Evolutionary conservation across 2,797 vertebrate genomes (phyloP), one percentile per base, ranked within the genome.

Genomic region (Sebastes matsubarae): DNA sequence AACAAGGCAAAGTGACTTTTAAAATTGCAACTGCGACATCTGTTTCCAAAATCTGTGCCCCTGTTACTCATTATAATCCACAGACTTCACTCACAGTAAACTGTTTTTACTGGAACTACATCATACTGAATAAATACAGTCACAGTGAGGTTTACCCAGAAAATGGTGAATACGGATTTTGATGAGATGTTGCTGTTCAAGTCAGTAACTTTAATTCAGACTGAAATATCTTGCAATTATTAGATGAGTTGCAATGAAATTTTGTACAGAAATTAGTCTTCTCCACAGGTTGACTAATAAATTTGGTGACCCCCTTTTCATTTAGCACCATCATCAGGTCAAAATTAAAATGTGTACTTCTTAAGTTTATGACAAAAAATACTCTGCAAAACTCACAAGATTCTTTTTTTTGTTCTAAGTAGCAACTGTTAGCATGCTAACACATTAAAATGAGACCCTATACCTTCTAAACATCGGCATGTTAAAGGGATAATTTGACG

Each of bases 401-500:
- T 46, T 46, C 42, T 46, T 8, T 42, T 42, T 16, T 42, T 42
- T 42, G 14, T 34, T 10, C 0, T 34, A 12, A n/a, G 0, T 36
- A 16, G 0, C 1, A 9, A 25, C 14, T 64, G n/a, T 65, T 3
- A 0, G 22, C 13, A 65, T 25, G 34, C 22, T 38, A 0, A 64
- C 13, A 65, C 34, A 38, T 0, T 24, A 24, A 24, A 65, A n/a
- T 36, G 7, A 64, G 16, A 46, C 42, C 42, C 42, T 18, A 46
- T 46, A 18, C 42, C 12, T 7, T 1, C 6, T 22, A 22, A 38
- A 36, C 61, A 36, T 24, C 12, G 2, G 9, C 18, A 30, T 60
- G 0, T 46, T 46, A 30, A 30, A 20, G 29, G 16, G 9, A 30
- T 30, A 16, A 27, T 59, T 29, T 0, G 0, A 2, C 16, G 0